These are phyloP conservation scores for Drosophila orena DNA, from an alignment of 1,140 invertebrate species.

Conservation along the genomic window DNA sequence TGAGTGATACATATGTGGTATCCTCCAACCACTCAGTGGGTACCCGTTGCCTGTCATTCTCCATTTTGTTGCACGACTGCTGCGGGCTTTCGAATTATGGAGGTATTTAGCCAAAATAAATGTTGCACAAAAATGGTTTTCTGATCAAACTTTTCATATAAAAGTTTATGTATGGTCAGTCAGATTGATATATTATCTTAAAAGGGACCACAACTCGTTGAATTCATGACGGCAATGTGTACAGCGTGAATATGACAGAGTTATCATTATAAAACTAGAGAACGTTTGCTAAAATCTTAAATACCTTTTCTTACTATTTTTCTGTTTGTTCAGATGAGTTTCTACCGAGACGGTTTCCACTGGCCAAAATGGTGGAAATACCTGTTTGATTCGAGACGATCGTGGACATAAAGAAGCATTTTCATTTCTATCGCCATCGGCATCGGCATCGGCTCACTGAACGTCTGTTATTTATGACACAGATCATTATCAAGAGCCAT, in stretches of 20 bases:
- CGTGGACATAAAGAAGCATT: neutral
- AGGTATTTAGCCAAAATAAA: slow-evolving; percentile 14
- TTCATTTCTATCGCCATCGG: neutral
- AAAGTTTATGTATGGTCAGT: neutral
- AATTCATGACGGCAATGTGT: neutral
- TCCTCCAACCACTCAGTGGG: slow-evolving; percentile 30
- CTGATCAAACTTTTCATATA: neutral
- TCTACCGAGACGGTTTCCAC: too few relatives aligned
- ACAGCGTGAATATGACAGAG: too few relatives aligned
- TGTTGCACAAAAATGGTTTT: neutral
- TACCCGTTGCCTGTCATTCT: slow-evolving; percentile 10
- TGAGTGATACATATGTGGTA: slow-evolving; percentile 28
- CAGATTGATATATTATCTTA: neutral
- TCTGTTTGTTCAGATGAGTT: too few relatives aligned
- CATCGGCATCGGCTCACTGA: neutral
- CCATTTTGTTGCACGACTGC: slow-evolving; percentile 36
- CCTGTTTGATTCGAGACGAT: neutral
- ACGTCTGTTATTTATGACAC: slow-evolving; percentile 11
- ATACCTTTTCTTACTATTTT: too few relatives aligned
- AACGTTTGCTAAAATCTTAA: too few relatives aligned
- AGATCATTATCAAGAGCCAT: slow-evolving; percentile 25
- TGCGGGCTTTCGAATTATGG: slow-evolving; percentile 11
- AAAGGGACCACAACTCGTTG: neutral
- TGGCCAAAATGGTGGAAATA: slow-evolving; percentile 21
- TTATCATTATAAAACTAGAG: too few relatives aligned